These are phyloP conservation scores for Meteorus colon DNA, from an alignment of 2,888 invertebrate genomes.

Conservation along the genomic window DNA sequence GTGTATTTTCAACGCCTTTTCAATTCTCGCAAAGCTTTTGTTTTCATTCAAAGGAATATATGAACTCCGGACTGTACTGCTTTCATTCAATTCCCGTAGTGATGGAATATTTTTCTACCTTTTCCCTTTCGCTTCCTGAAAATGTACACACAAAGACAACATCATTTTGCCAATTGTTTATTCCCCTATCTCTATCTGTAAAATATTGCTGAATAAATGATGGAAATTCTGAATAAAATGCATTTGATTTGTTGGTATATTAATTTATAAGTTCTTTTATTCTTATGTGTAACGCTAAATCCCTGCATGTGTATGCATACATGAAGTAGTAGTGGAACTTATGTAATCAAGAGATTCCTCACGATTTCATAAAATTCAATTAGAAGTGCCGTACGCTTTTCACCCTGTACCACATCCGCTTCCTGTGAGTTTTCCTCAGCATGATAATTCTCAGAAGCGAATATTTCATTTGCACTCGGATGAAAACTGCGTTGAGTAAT, in stretches of 20 bases:
- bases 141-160: background rate
- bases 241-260: background rate
- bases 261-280: background rate
- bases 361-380: conserved; percentile 19
- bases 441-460: conserved; percentile 24
- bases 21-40: conserved; percentile 20
- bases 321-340: background rate
- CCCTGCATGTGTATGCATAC: background rate
- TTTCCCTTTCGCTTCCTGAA: background rate
- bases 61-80: background rate
- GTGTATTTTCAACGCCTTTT: conserved; percentile 28
- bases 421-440: background rate
- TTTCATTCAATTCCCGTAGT: conserved; percentile 10
- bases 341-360: conserved; percentile 30
- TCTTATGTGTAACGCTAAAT: background rate
- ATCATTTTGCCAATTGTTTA: background rate
- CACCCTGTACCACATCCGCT: background rate
- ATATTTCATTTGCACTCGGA: conserved; percentile 14
- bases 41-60: conserved; percentile 22
- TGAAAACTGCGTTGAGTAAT: background rate
- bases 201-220: too few species aligned
- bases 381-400: conserved; percentile 25
- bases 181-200: too few species aligned
- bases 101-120: conserved; percentile 1
- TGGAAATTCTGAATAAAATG: background rate